Evolutionary conservation across 1,140 invertebrate genomes (phyloP).

Genomic region (Temnothorax nylanderi): DNA sequence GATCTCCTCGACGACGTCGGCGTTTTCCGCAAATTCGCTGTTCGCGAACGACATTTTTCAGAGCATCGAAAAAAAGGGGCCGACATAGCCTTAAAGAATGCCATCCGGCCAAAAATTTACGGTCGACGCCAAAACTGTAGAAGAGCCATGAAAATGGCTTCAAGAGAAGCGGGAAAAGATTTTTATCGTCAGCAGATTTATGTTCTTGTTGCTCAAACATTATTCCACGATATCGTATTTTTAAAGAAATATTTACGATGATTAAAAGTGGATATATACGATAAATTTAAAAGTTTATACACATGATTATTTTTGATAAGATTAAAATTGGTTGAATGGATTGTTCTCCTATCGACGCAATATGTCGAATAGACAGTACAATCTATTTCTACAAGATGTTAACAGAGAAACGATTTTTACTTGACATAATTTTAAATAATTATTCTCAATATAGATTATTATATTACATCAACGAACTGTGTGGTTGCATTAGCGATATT

Average conservation of each 20-base stretch:
- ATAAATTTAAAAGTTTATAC: neutral
- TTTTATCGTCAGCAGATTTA: slow-evolving; percentile 27
- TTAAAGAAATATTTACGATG: neutral
- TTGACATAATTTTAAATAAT: neutral
- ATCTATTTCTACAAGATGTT: neutral
- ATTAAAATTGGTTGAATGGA: neutral
- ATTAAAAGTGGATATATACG: neutral
- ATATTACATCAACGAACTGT: neutral
- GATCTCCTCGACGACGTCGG: slow-evolving; percentile 33
- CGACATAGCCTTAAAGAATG: slow-evolving; percentile 39
- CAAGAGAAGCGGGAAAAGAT: slow-evolving; percentile 1
- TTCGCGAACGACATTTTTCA: slow-evolving; percentile 36
- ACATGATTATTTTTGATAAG: neutral
- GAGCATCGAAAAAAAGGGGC: slow-evolving; percentile 39
- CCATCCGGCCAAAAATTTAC: slow-evolving; percentile 39
- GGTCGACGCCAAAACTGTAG: slow-evolving; percentile 35
- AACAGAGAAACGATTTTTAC: neutral
- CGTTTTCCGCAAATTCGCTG: slow-evolving; percentile 52
- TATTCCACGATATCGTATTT: neutral
- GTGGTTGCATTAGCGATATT: neutral
- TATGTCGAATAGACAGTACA: neutral
- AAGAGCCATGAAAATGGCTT: slow-evolving; percentile 27
- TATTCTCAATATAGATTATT: neutral
- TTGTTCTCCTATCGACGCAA: neutral
- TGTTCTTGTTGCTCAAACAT: neutral